Base-by-base conservation (phyloP, 2,888 invertebrate genomes). In the Nipponacmea schrenckii region DNA sequence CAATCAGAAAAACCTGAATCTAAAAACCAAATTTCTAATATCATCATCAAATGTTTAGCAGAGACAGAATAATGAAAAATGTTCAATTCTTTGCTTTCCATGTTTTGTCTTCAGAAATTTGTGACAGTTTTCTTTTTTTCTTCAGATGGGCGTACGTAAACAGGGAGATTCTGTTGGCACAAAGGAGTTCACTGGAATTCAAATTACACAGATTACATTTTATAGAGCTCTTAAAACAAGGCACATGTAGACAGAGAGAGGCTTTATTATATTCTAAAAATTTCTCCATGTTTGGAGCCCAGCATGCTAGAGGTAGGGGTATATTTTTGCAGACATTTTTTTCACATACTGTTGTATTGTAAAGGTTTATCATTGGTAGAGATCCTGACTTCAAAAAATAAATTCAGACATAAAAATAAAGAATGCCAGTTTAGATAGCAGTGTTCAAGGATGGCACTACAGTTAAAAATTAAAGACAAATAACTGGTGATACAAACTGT, bases 211-310 rank as follows among this genome's bases (percentile, higher is more conserved):
- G 94, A 79, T 90, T 95, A 81, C 93, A 93, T 79, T 96, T 95
- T 87, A 92, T 96, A 84, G 93, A 93, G 84, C 89, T 94, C 68
- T 90, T 94, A 24, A 91, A 91, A 78, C 90, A 92, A 86, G 94
- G 93, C 3, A 89, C 92, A 31, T 87, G 90, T 48, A 93, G 93
- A 81, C 96, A 96, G 85, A 91, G 91, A 48, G 95, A 96, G 82
- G 96, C 96, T 15, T 94, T 98, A 74, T 90, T 91, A 80, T 97
- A 97, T 90, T 96, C 97, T 10, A 78, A 82, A 76, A 92, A 95
- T 90, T 94, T 98, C 88, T 93, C 94, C 39, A 93, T 93, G 83
- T 95, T 95, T 89, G 94, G 94, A 12, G 90, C 91, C 73, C 92
- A 92, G 77, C 94, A 95, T 87, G 93, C 94, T 84, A 93, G 93